A percentile compares a stretch with the other conserved stretches of the same genome.
Evolutionary conservation across 35 echinoderm and acorn worm genomes (phyloP).

Genomic region (Holothuria glaberrima): DNA sequence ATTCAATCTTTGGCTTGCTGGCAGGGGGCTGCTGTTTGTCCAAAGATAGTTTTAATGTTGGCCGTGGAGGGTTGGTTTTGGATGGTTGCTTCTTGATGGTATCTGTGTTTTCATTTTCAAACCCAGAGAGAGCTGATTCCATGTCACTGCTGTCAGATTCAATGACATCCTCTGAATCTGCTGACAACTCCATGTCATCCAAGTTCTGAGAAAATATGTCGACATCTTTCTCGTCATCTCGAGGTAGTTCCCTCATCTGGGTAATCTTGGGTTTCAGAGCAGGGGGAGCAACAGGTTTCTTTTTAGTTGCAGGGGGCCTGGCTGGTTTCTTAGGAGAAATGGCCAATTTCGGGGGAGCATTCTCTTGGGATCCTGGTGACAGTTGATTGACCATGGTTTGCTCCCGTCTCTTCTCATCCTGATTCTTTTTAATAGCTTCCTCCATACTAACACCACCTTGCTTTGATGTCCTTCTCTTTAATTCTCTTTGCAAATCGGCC

Average conservation of each 20-base stretch:
- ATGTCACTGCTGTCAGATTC: conserved; percentile 82
- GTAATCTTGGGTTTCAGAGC: conserved; percentile 16
- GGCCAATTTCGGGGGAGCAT: not conserved
- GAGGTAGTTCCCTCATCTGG: conserved; percentile 24
- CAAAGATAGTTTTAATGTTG: not conserved
- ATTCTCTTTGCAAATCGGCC: conserved; percentile 38
- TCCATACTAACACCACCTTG: conserved; percentile 5
- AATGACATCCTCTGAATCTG: conserved; percentile 64
- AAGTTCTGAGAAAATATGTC: conserved; percentile 92
- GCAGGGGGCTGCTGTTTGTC: conserved; percentile 7
- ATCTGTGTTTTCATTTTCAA: conserved; percentile 99
- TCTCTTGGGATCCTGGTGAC: conserved; percentile 10
- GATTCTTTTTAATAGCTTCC: not conserved
- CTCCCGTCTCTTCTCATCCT: conserved; percentile 13
- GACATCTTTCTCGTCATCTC: conserved; percentile 69
- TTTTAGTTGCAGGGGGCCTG: conserved; percentile 46
- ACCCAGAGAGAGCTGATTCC: conserved; percentile 78
- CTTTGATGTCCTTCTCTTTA: conserved; percentile 49
- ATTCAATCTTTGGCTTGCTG: conserved; percentile 10
- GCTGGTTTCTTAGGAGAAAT: conserved; percentile 52
- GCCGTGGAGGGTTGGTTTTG: conserved; percentile 54
- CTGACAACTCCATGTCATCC: conserved; percentile 78
- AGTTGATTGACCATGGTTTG: not conserved
- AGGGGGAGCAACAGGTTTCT: conserved; percentile 47
- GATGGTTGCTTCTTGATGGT: conserved; percentile 98